Evolutionary conservation across 2,888 invertebrate species (phyloP).

Genomic region (Alentia gelatinosa): DNA sequence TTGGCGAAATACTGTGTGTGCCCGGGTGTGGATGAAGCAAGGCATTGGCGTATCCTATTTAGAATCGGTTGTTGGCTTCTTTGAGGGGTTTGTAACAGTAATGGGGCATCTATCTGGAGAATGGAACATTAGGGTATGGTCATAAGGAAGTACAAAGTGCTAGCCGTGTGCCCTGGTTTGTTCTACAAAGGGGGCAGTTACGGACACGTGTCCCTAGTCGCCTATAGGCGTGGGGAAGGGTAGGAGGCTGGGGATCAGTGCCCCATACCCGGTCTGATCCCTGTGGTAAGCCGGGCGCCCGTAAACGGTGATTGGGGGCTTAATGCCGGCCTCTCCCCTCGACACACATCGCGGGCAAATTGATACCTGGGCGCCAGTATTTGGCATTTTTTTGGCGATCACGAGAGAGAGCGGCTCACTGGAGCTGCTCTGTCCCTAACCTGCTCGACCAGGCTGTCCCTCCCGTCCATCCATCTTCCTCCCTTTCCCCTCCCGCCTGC

Average conservation of each 20-base stretch:
- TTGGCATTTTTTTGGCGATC: constrained; percentile 6
- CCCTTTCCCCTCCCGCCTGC: not conserved
- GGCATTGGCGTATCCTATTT: too few relatives aligned
- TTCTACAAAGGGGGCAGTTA: too few relatives aligned
- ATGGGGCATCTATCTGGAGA: too few relatives aligned
- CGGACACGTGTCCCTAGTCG: too few relatives aligned
- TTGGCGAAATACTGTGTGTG: too few relatives aligned
- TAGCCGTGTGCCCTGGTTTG: too few relatives aligned
- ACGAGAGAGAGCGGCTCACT: not conserved
- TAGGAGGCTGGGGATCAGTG: not conserved
- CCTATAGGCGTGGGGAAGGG: not conserved
- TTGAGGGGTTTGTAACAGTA: too few relatives aligned
- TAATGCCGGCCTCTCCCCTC: not conserved
- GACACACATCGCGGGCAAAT: constrained; percentile 25
- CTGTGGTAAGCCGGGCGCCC: not conserved
- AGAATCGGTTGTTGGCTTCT: too few relatives aligned
- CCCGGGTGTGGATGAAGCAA: too few relatives aligned
- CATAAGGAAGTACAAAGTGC: too few relatives aligned
- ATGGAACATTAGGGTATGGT: too few relatives aligned
- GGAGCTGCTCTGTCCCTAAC: not conserved
- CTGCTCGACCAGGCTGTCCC: not conserved
- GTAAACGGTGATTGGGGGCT: constrained; percentile 23
- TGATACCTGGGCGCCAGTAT: not conserved
- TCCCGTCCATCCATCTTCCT: not conserved
- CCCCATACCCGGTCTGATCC: not conserved